Evolutionary conservation across 2,113 vertebrate species (phyloP), one percentile per base, ranked within the genome.

Genomic region (Paratilapia polleni): DNA sequence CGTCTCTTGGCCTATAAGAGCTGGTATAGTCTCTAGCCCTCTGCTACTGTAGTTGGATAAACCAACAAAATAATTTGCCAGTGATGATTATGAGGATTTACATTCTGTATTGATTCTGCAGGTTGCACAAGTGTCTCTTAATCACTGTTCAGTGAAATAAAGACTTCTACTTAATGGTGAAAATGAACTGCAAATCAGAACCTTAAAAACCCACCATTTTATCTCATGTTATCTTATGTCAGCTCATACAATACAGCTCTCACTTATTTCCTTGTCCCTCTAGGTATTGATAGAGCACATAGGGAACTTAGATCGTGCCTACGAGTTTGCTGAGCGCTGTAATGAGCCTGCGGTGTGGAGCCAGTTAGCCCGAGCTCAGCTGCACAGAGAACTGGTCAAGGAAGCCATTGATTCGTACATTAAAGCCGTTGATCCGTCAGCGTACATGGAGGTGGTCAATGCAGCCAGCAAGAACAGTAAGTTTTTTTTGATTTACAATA

Each of bases 241-340:
- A 28, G 24, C 68, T 86, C 9, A 17, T 17, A 52, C 41, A 63
- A 59, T 34, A 1, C 20, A 3, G 0, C 24, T 26, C 22, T 78
- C 6, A 52, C 43, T 31, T 73, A 2, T 10, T 3, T 3, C 17
- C 34, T 56, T 5, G 2, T 56, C 57, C 74, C 54, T 81, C 0
- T 24, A 98, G 97, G 98, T 99, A 22, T 87, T 99, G 92, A 98
- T 98, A 19, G 97, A 98, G 82, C 97, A 98, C 90, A 97, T 97
- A 75, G 96, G 96, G 64, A 98, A 98, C 87, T 93, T 97, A 83
- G 98, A 98, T 60, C 95, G 96, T 12, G 97, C 97, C 3, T 97
- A 97, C 66, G 97, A 97, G 91, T 98, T 98, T 96, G 97, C 97
- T 0, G 97, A 98, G 90, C 95, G 93, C 64, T 98, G 97, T 60